phyloP scores from a whole-genome alignment of 2,888 invertebrate genomes.

The Anthrax anthrax region DNA sequence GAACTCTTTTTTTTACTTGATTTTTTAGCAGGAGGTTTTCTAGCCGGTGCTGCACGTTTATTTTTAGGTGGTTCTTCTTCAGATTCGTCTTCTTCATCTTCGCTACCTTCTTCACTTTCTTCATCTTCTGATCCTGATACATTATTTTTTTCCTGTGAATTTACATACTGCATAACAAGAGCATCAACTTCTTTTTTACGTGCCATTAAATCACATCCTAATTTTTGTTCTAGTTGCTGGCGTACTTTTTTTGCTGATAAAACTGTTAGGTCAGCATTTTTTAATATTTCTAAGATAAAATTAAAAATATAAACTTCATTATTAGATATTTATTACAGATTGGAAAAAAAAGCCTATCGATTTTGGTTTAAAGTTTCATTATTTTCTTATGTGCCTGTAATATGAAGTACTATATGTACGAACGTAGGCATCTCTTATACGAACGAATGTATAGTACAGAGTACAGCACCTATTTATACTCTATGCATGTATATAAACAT shows the following conservation, averaged over 20 bases:
- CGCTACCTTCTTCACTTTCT: slow-evolving; percentile 26
- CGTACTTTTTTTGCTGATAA: slow-evolving; percentile 84
- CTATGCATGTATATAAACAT: too few species aligned
- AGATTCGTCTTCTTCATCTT: slow-evolving; percentile 2
- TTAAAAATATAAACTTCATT: too few species aligned
- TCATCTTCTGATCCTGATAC: slow-evolving; percentile 7
- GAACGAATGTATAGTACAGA: too few species aligned
- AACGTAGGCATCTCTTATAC: too few species aligned
- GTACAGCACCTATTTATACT: too few species aligned
- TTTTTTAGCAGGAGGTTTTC: slow-evolving; percentile 25
- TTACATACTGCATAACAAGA: slow-evolving; percentile 66
- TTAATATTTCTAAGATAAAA: slow-evolving; percentile 53
- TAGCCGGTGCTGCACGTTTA: slow-evolving; percentile 34
- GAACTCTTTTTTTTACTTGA: slow-evolving; percentile 15
- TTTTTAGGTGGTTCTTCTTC: slow-evolving; percentile 22
- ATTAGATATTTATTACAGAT: too few species aligned
- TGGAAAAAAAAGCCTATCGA: too few species aligned
- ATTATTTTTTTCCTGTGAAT: slow-evolving; percentile 32
- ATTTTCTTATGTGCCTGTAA: too few species aligned
- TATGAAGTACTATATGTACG: too few species aligned
- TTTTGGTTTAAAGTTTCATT: too few species aligned
- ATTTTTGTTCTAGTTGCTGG: slow-evolving; percentile 66
- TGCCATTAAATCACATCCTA: slow-evolving; percentile 56
- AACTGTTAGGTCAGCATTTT: slow-evolving; percentile 69
- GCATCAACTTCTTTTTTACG: slow-evolving; percentile 80